Base-by-base conservation (phyloP, 1,140 invertebrate species). In the Scaptomyza hsui region DNA sequence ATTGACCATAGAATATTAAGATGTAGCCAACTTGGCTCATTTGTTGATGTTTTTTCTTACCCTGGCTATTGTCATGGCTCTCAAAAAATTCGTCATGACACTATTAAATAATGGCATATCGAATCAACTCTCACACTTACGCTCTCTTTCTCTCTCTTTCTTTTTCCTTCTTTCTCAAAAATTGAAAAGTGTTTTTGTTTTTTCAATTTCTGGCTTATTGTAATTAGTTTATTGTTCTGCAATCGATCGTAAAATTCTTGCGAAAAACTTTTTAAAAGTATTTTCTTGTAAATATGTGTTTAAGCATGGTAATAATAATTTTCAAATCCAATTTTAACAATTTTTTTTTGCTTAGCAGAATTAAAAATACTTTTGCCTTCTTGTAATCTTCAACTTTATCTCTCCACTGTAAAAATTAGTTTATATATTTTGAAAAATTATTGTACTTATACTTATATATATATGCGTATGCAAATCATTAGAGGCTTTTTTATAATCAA, bases 71-170 rank as follows among this genome's bases (percentile, higher is more conserved):
- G 47, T 56, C 35, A 64, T 57, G 68, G 51, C 39, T 37, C 26
- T 57, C n/a, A n/a, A 64, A 55, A 51, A 57, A 71, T 64, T 65
- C 61, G 61, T 64, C 45, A 65, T 7, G 52, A 21, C 52, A n/a
- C 45, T 71, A 65, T 65, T 71, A 65, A 71, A 57, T 71, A 64
- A 65, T 64, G 44, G 26, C 68, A 57, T 57, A 57, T 52, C 61
- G 29, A 71, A 64, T 55, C 32, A n/a, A n/a, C 26, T 9, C 7
- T 26, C 5, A 26, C 3, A 26, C 5, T 1, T 26, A 3, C 10
- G 32, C 32, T 37, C 32, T 37, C 32, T 3, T 35, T 4, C 2
- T 62, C 15, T 41, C 26, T 37, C 19, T 24, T 18, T 63, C n/a
- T n/a, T n/a, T 44, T n/a, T 52, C 29, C 47, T 37, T 24, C 29